Evolutionary conservation across 2,888 invertebrate species (phyloP).

Genomic region (Drosophila subquinaria): DNA sequence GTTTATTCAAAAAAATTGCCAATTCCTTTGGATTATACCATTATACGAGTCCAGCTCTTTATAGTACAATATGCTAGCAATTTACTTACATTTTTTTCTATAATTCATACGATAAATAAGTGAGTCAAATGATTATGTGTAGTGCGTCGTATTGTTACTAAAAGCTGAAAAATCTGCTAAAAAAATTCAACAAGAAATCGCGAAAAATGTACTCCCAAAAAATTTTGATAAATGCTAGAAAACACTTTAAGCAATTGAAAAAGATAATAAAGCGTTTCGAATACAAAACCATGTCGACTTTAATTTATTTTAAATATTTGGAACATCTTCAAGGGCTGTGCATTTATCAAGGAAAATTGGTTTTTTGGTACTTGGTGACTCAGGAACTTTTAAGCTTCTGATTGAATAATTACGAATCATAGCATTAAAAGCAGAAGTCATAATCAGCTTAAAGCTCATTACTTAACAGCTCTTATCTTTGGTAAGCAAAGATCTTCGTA

Average conservation of each 20-base stretch:
- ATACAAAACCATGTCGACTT: slow-evolving; percentile 10
- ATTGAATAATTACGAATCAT: not conserved
- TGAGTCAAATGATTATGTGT: slow-evolving; percentile 41
- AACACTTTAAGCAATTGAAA: slow-evolving; percentile 31
- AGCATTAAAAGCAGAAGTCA: not conserved
- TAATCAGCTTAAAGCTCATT: not conserved
- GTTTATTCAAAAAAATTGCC: slow-evolving; percentile 54
- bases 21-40: slow-evolving; percentile 53
- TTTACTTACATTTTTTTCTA: slow-evolving; percentile 60
- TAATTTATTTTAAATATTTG: not conserved
- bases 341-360: not conserved
- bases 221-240: slow-evolving; percentile 48
- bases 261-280: slow-evolving; percentile 57
- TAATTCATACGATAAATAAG: slow-evolving; percentile 30
- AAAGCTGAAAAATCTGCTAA: slow-evolving; percentile 35
- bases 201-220: slow-evolving; percentile 45
- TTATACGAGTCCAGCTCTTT: slow-evolving; percentile 50
- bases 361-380: not conserved
- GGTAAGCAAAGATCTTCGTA: not conserved
- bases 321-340: not conserved
- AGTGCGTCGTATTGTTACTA: slow-evolving; percentile 44
- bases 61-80: slow-evolving; percentile 70
- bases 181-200: slow-evolving; percentile 30
- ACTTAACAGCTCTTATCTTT: not conserved
- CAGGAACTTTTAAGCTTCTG: not conserved